Evolutionary conservation across 2,888 invertebrate genomes (phyloP).

Genomic region (Metopia argyrocephala): DNA sequence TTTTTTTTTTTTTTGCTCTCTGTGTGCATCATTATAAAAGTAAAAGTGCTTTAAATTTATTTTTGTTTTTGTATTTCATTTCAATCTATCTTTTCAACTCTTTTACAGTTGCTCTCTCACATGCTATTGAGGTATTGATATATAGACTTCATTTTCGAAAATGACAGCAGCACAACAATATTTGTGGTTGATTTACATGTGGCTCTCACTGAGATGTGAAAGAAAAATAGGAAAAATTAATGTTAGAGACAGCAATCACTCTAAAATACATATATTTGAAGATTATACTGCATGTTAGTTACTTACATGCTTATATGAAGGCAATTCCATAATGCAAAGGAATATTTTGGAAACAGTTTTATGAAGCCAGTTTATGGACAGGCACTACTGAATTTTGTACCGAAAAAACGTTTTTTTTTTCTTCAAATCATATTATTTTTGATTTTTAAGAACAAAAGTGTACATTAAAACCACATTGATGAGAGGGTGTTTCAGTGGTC

Average conservation of each 20-base stretch:
- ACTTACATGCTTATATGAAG: not conserved
- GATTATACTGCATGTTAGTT: not conserved
- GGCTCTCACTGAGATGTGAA: not conserved
- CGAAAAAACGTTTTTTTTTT: too few relatives aligned
- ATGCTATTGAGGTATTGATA: constrained; percentile 52
- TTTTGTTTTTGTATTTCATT: constrained; percentile 30
- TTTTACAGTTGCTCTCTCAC: constrained; percentile 6
- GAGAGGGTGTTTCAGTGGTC: too few relatives aligned
- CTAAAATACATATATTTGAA: not conserved
- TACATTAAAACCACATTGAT: too few relatives aligned
- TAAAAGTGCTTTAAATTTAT: not conserved
- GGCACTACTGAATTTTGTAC: too few relatives aligned
- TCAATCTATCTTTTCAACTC: too few relatives aligned
- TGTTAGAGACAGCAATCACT: not conserved
- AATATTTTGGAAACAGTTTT: too few relatives aligned
- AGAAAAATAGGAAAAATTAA: not conserved
- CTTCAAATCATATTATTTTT: too few relatives aligned
- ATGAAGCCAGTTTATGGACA: too few relatives aligned
- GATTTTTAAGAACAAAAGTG: too few relatives aligned
- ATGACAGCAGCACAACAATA: constrained; percentile 47
- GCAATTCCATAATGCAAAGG: too few relatives aligned
- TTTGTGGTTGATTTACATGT: constrained; percentile 45
- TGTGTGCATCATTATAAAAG: not conserved
- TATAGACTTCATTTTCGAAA: constrained; percentile 49
- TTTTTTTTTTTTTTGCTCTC: not conserved